Base-by-base conservation (phyloP, 2,113 vertebrate genomes). In the Phyllostomus discolor region DNA sequence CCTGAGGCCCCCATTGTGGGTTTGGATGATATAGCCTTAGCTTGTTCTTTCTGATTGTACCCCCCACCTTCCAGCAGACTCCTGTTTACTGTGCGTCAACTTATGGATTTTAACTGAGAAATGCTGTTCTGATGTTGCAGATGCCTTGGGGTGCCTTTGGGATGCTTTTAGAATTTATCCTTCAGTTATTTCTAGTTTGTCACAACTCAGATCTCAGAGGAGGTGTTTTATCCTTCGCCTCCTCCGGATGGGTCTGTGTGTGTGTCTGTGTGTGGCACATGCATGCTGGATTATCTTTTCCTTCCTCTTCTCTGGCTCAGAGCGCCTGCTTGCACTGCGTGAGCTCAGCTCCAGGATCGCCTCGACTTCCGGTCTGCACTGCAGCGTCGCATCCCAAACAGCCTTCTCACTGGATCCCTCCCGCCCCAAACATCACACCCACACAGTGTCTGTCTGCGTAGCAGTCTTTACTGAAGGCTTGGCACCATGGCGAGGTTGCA, bases 101-200 rank as follows among this genome's bases (percentile, higher is more conserved):
- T 41, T 62, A 33, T 0, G 26, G 33, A 89, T 14, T 70, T 80
- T 66, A 31, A 33, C 20, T 75, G 59, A 31, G 12, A 90, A 52
- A 48, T n/a, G 66, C 82, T 79, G 43, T 48, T 80, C 33, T 11
- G 7, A 69, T n/a, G 26, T 73, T 75, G 7, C 41, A 64, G 33
- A 78, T 62, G 64, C 17, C 82, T 95, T 90, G 76, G 46, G 41
- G 24, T 79, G 31, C 70, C 92, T 62, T 83, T 57, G 69, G 79
- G 17, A 41, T 75, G 66, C 95, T 64, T 97, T 96, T 80, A 90
- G 90, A 90, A 35, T 10, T n/a, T 87, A 67, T 69, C 50, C 31
- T 91, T 92, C 33, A n/a, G 67, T 84, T 57, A 92, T 50, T 84
- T 84, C 52, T 76, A 76, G 17, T 90, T 85, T 46, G 26, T 92